Evolutionary conservation across 2,113 vertebrate species (phyloP).

Genomic region (Apus apus): DNA sequence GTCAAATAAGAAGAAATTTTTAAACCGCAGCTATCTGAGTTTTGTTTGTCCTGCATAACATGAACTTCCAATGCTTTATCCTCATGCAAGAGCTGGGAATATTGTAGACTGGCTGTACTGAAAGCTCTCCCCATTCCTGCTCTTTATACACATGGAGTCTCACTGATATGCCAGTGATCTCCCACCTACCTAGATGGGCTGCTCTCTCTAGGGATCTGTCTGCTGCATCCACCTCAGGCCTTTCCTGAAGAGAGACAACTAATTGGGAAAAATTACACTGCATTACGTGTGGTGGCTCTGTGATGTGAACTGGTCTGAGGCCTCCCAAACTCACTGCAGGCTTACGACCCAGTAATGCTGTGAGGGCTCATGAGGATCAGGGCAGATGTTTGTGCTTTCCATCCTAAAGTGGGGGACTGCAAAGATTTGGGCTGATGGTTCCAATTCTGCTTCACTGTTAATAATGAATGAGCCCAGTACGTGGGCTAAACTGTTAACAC

Average conservation of each 20-base stretch:
- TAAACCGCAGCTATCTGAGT: neutral
- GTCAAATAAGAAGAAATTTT: neutral
- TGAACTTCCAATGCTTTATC: neutral
- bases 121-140: neutral
- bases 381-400: neutral
- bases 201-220: slow-evolving; percentile 56
- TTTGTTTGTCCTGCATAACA: slow-evolving; percentile 16
- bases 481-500: neutral
- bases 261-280: slow-evolving; percentile 55
- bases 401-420: neutral
- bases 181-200: slow-evolving; percentile 34
- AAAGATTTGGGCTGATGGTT: neutral
- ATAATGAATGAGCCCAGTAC: neutral
- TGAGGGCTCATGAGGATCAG: rapidly evolving
- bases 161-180: slow-evolving; percentile 46
- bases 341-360: neutral
- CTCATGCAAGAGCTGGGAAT: neutral
- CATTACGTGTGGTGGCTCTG: slow-evolving; percentile 42
- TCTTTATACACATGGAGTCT: neutral
- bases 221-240: slow-evolving; percentile 49
- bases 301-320: slow-evolving; percentile 46
- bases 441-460: slow-evolving; percentile 3
- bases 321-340: neutral
- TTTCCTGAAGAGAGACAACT: slow-evolving; percentile 66
- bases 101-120: neutral